Base-by-base conservation (phyloP, 92 coral and sea anemone genomes). In the Scolanthus callimorphus region DNA sequence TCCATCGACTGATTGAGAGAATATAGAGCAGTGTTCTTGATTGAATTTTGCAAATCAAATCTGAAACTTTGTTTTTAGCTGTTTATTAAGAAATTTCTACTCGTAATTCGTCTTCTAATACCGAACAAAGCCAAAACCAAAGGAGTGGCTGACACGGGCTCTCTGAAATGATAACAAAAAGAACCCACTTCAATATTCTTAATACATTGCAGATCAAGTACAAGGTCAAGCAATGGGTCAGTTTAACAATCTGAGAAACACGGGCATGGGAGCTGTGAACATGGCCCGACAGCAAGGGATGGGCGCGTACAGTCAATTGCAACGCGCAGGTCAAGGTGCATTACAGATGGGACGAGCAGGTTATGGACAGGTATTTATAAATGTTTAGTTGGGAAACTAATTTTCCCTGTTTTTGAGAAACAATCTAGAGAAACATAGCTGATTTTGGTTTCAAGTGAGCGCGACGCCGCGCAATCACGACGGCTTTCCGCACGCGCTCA, bases 231-330 rank as follows among this genome's bases (percentile, higher is more conserved):
- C 90, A 20, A 73, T 79, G 85, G 88, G 89, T 25, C 81, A 83
- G n/a, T 72, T 79, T 20, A 79, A 79, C 75, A 95, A 91, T 54
- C 77, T 84, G 1, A 55, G 78, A 34, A 88, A 90, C 67, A 66
- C 88, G 1, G 97, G 97, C 17, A 82, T 82, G 95, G 97, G 97
- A 3, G 90, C 97, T 23, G 41, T 90, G 13, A 86, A 83, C 39
- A 78, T 78, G 15, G 76, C 62, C 0, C 71, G 84, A 27, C 85
- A 73, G 30, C 70, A 78, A 11, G 96, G 96, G 2, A 71, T 73
- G 63, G 85, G 85, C 2, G 85, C 85, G 21, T 62, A 65, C 29
- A 56, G 48, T 31, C 72, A 65, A 38, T 67, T 63, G 6, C 26
- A 51, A 31, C 60, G 74, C 12, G 57, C 71, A 20, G 74, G 74